Evolutionary conservation across 2,888 invertebrate genomes (phyloP).

Genomic region (Erynnis tages): DNA sequence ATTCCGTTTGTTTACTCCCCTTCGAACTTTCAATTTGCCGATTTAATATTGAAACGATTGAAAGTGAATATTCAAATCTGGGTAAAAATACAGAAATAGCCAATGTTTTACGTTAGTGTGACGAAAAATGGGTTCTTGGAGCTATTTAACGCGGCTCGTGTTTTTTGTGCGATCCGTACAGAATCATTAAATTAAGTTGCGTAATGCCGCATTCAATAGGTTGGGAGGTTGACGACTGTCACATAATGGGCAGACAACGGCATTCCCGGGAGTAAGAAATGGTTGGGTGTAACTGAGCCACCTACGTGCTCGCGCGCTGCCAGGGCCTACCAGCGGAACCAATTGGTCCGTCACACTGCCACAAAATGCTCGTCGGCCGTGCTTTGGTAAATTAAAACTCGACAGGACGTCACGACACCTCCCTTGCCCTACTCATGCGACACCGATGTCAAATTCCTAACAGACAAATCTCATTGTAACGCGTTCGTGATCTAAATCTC

Average conservation of each 20-base stretch:
- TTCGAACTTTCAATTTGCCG: slow-evolving; percentile 36
- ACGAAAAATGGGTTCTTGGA: too few relatives aligned
- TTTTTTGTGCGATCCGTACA: slow-evolving; percentile 58
- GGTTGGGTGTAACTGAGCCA: slow-evolving; percentile 66
- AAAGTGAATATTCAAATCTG: too few relatives aligned
- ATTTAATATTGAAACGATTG: slow-evolving; percentile 33
- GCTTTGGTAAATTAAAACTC: slow-evolving; percentile 76
- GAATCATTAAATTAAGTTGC: slow-evolving; percentile 70
- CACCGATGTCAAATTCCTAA: slow-evolving; percentile 49
- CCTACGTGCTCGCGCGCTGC: slow-evolving; percentile 64
- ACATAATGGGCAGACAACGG: slow-evolving; percentile 71
- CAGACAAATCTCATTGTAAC: slow-evolving; percentile 64
- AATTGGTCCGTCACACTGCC: slow-evolving; percentile 72
- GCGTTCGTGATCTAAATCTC: slow-evolving; percentile 56
- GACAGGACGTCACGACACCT: slow-evolving; percentile 69
- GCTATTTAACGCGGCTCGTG: slow-evolving; percentile 48
- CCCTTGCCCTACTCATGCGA: slow-evolving; percentile 49
- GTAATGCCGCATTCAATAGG: slow-evolving; percentile 62
- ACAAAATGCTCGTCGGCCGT: slow-evolving; percentile 65
- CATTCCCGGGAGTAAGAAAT: slow-evolving; percentile 64
- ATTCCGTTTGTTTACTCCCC: slow-evolving; percentile 43
- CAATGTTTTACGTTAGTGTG: too few relatives aligned
- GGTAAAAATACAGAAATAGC: too few relatives aligned
- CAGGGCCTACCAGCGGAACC: slow-evolving; percentile 62
- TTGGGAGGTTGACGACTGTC: slow-evolving; percentile 63